Evolutionary conservation across 92 coral and sea anemone species (phyloP).

Genomic region (Zoanthus solanderi): DNA sequence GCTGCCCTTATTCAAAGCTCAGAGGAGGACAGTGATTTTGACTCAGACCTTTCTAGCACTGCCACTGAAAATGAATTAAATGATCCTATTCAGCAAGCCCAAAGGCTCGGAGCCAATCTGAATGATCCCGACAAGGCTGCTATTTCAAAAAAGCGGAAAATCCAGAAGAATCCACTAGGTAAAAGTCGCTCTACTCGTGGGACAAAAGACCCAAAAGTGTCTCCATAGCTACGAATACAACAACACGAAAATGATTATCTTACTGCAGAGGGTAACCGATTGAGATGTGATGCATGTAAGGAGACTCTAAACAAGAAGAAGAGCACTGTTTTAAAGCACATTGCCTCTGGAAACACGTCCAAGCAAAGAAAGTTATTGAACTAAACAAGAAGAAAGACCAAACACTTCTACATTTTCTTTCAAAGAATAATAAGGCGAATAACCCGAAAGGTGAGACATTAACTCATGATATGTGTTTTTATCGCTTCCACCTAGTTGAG

Average conservation of each 20-base stretch:
- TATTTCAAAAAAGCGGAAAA: too few species aligned
- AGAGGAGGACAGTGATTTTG: neutral
- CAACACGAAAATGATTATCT: neutral
- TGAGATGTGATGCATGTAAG: neutral
- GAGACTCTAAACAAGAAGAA: neutral
- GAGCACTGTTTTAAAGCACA: neutral
- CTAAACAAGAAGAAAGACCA: neutral
- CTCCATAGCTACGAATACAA: too few species aligned
- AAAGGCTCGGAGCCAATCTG: slow-evolving; percentile 16
- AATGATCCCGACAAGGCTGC: neutral
- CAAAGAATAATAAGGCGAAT: neutral
- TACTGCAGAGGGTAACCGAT: neutral
- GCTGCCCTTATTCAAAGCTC: neutral
- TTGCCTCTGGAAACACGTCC: neutral
- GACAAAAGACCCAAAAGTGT: too few species aligned
- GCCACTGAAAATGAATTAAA: neutral
- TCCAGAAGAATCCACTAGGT: too few species aligned
- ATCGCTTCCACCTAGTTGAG: neutral
- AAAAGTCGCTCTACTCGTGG: too few species aligned
- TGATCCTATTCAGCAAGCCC: neutral
- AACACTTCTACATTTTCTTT: too few species aligned
- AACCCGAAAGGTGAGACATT: neutral
- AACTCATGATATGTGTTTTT: neutral
- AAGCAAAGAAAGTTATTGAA: neutral
- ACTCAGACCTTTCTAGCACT: neutral